phyloP scores from a whole-genome alignment of 2,888 invertebrate genomes.

The Nemapogon koenigi region DNA sequence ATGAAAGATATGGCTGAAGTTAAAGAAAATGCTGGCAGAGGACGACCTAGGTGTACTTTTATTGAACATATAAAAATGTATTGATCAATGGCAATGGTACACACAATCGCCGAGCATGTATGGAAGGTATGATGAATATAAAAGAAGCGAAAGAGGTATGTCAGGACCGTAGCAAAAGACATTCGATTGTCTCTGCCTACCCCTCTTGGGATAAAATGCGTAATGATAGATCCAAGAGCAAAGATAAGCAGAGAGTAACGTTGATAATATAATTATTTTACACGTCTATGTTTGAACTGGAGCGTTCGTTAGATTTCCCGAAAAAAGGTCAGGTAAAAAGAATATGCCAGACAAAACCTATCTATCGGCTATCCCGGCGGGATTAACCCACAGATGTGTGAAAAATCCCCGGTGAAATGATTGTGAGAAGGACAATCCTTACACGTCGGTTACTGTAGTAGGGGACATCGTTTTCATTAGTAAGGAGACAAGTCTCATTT shows the following conservation, averaged over 20 bases:
- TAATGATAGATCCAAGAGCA: background rate
- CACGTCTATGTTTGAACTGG: background rate
- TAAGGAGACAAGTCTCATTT: constrained; percentile 31
- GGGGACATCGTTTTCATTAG: constrained; percentile 47
- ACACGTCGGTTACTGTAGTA: constrained; percentile 28
- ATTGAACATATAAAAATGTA: too few species aligned
- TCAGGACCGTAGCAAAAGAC: too few species aligned
- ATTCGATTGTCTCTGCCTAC: too few species aligned
- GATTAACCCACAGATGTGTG: constrained; percentile 24
- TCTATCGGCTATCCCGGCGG: constrained; percentile 22
- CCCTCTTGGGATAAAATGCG: background rate
- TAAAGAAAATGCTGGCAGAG: too few species aligned
- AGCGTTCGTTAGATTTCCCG: background rate
- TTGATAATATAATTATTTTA: background rate
- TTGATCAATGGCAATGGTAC: too few species aligned
- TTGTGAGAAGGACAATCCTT: constrained; percentile 18
- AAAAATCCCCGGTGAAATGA: constrained; percentile 24
- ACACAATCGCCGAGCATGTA: too few species aligned
- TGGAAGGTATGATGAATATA: too few species aligned
- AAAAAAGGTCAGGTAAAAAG: constrained; percentile 1
- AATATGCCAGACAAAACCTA: constrained; percentile 16
- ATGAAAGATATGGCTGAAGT: too few species aligned
- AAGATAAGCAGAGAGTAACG: background rate
- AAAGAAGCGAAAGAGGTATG: too few species aligned
- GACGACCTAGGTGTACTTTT: too few species aligned